Percentiles rank a stretch among this genome's conserved stretches.
phyloP scores from a whole-genome alignment of 1,140 invertebrate genomes.

The Orussus abietinus region DNA sequence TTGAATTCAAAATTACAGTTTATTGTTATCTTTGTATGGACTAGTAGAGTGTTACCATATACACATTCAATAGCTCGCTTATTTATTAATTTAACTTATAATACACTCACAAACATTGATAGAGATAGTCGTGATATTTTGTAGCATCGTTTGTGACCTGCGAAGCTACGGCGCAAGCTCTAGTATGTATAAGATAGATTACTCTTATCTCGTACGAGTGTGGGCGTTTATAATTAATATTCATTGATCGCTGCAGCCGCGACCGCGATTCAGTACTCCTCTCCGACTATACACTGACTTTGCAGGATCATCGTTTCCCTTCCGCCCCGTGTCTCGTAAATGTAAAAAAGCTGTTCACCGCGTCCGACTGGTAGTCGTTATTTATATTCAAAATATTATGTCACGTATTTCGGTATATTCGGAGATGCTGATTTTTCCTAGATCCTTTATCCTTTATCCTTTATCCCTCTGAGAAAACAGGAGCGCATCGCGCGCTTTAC shows the following conservation, averaged over 20 bases:
- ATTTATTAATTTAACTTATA: conserved; percentile 52
- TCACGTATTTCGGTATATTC: no score
- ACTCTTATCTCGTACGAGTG: conserved; percentile 33
- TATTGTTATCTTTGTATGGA: conserved; percentile 53
- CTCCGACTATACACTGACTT: conserved; percentile 27
- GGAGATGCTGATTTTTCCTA: no score
- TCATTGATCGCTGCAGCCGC: no score
- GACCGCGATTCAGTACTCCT: conserved; percentile 8
- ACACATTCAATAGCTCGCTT: conserved; percentile 51
- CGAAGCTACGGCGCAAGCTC: conserved; percentile 52
- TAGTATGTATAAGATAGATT: conserved; percentile 45
- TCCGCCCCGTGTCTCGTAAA: no score
- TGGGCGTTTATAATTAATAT: conserved; percentile 3
- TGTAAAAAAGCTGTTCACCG: no score
- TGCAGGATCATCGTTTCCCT: conserved; percentile 22
- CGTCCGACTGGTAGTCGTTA: no score
- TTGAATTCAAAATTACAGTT: conserved; percentile 55
- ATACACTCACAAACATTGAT: conserved; percentile 54
- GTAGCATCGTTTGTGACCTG: conserved; percentile 45
- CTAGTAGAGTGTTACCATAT: conserved; percentile 54
- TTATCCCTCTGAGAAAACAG: no score
- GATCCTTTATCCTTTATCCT: no score
- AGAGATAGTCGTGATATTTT: conserved; percentile 52
- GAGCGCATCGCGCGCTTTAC: no score
- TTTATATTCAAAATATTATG: no score